Conservation (phyloP, 1,140 invertebrate genomes). For the Drosophila equinoxialis region DNA sequence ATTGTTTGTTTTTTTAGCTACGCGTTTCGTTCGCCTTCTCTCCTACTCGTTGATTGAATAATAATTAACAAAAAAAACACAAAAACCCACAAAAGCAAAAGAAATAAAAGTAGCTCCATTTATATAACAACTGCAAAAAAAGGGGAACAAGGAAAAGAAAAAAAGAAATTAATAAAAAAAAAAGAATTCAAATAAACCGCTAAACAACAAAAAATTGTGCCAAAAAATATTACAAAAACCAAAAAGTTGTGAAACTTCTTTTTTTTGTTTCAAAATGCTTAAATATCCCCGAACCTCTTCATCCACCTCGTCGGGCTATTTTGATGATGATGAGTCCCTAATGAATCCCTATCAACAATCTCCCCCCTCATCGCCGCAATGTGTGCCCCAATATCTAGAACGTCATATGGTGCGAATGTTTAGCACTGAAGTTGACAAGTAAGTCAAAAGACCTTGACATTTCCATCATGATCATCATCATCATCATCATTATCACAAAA, state of each 20-base stretch:
- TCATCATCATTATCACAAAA: neutral
- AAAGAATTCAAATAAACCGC: constrained; percentile 15
- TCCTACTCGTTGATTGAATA: constrained; percentile 60
- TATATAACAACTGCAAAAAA: constrained; percentile 25
- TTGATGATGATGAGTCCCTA: constrained; percentile 74
- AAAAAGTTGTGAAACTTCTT: constrained; percentile 15
- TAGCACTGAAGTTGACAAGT: constrained; percentile 77
- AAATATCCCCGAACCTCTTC: constrained; percentile 81
- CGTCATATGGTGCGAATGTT: constrained; percentile 82
- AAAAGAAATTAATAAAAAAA: constrained; percentile 23
- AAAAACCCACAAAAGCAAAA: constrained; percentile 10
- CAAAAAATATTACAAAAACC: constrained; percentile 11
- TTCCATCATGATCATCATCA: neutral
- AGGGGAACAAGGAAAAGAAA: constrained; percentile 21
- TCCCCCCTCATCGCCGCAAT: constrained; percentile 67
- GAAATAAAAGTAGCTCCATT: constrained; percentile 22
- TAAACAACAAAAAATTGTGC: constrained; percentile 29
- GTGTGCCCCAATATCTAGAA: constrained; percentile 72
- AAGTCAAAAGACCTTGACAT: constrained; percentile 44
- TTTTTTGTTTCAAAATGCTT: constrained; percentile 51
- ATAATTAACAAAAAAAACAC: constrained; percentile 56
- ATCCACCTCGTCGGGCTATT: constrained; percentile 74
- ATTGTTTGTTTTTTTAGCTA: constrained; percentile 42
- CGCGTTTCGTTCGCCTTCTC: constrained; percentile 16
- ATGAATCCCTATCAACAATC: constrained; percentile 76